Evolutionary conservation across 1,140 invertebrate species (phyloP), one percentile per base, ranked within the genome.

Genomic region (Eubasilissa regina): DNA sequence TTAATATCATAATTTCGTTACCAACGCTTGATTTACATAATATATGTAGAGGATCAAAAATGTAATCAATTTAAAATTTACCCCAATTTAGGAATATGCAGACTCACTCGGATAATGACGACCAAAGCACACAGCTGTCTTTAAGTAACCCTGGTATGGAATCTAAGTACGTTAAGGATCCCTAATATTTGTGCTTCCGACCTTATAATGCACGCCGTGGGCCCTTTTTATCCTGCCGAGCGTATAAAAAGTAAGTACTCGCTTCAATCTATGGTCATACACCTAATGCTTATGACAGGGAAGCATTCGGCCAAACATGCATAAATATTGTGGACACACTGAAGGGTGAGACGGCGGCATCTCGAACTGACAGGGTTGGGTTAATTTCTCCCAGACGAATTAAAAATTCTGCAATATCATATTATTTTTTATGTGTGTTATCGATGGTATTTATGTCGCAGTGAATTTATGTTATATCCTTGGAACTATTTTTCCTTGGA

Each of bases 251-350:
- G 43, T 68, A 73, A 73, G 68, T 55, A 73, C 68, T 21, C 4
- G 21, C 47, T 55, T n/a, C 19, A 35, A 70, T 70, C 43, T 15
- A 47, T 48, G 66, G 66, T 47, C 66, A 70, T 64, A 64, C 60
- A 64, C 51, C 68, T 73, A 73, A 73, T 55, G 68, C 21, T 13
- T 43, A 45, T 70, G 48, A 73, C 68, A 17, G 68, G 19, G 51
- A 73, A 15, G 4, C 44, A 47, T 73, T 73, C 68, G 68, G 68
- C 47, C 68, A 73, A 73, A 73, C 48, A 73, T 73, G 68, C 48
- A 73, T 73, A 73, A 73, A 73, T 73, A 73, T 73, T 73, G 17
- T 73, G 68, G 68, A 73, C 68, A 73, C 51, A 25, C 48, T 55
- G 51, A 73, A 73, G 68, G 68, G 68, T 35, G 68, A 17, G 21